These are phyloP conservation scores for Glaucopsyche alexis DNA, from an alignment of 2,888 invertebrate genomes.

Conservation along the genomic window DNA sequence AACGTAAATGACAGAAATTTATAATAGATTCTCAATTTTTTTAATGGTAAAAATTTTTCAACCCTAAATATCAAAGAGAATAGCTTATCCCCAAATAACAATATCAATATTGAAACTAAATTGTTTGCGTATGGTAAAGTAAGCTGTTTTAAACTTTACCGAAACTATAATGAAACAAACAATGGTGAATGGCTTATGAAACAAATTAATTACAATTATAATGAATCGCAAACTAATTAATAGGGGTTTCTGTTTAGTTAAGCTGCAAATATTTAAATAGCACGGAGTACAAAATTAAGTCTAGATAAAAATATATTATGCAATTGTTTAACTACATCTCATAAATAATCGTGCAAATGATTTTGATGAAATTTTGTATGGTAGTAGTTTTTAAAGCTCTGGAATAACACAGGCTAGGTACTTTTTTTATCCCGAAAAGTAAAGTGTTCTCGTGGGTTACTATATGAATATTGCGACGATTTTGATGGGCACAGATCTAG, in stretches of 20 bases:
- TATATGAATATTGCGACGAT: too few relatives aligned
- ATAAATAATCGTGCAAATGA: constrained; percentile 2
- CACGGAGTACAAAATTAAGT: neutral
- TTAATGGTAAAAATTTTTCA: too few relatives aligned
- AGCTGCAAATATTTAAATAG: neutral
- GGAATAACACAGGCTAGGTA: too few relatives aligned
- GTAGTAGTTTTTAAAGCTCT: too few relatives aligned
- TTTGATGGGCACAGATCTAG: too few relatives aligned
- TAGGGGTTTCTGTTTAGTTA: neutral
- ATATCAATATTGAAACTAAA: neutral
- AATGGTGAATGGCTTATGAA: neutral
- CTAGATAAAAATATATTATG: neutral
- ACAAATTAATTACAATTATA: constrained; percentile 3
- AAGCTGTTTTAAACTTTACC: neutral
- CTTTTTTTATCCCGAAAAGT: too few relatives aligned
- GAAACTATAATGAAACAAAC: constrained; percentile 15
- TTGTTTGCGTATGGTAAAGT: neutral
- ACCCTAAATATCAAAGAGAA: neutral
- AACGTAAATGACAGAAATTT: too few relatives aligned
- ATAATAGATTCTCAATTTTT: too few relatives aligned
- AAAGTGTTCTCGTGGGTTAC: too few relatives aligned
- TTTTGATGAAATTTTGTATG: too few relatives aligned
- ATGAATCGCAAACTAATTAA: neutral
- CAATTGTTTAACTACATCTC: neutral
- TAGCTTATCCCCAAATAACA: neutral